Percentiles rank a stretch among this genome's conserved stretches.
phyloP scores from a whole-genome alignment of 2,797 vertebrate genomes.

The Strix occidentalis region DNA sequence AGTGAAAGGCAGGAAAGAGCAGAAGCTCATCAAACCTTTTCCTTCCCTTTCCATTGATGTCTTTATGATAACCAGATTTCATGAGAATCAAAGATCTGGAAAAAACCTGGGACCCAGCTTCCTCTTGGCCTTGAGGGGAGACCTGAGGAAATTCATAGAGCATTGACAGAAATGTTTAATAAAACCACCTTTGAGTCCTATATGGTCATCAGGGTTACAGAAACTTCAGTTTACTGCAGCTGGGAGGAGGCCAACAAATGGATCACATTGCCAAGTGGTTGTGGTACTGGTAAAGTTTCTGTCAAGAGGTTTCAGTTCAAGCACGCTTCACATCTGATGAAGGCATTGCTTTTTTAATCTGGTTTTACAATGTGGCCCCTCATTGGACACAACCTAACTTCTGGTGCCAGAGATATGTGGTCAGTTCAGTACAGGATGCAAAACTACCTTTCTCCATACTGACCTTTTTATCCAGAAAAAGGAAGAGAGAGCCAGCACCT shows the following conservation, averaged over 20 bases:
- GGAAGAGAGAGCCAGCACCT: not conserved
- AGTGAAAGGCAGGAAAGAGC: not conserved
- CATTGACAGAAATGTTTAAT: not conserved
- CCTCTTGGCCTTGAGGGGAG: not conserved
- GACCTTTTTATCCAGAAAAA: not conserved
- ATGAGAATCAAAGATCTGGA: not conserved
- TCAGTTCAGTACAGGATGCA: not conserved
- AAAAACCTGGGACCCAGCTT: not conserved
- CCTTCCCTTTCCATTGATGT: slow-evolving; percentile 5
- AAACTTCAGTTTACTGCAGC: not conserved
- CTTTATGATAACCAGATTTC: slow-evolving; percentile 22
- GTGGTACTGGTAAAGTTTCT: not conserved
- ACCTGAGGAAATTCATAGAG: not conserved
- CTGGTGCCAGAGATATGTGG: not conserved
- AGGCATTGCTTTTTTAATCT: slow-evolving; percentile 25
- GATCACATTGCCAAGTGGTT: not conserved
- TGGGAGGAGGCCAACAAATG: not conserved
- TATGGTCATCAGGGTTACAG: not conserved
- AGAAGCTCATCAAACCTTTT: not conserved
- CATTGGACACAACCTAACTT: not conserved
- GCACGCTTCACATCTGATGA: not conserved
- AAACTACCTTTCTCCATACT: not conserved
- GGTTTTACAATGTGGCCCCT: not conserved
- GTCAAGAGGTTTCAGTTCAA: slow-evolving; percentile 18
- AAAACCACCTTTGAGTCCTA: not conserved